These are phyloP conservation scores for Drymodes brunneopygia DNA, from an alignment of 2,113 vertebrate species.

Conservation along the genomic window DNA sequence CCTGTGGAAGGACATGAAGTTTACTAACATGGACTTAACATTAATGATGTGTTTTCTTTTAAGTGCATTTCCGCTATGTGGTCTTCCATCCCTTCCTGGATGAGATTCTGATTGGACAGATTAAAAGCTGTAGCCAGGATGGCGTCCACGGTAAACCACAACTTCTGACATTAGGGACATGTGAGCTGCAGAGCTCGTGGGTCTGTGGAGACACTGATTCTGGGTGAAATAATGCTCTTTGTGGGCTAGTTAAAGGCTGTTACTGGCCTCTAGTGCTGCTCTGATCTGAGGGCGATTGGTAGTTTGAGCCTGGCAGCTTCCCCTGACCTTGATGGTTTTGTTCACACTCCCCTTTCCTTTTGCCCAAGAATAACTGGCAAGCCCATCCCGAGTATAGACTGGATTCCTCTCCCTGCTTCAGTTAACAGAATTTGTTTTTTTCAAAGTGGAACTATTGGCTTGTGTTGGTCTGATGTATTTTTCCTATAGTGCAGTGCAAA, in stretches of 20 bases:
- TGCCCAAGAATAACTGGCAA: not conserved
- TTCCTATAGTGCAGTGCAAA: not conserved
- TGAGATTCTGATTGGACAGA: conserved; percentile 90
- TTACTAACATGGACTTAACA: not conserved
- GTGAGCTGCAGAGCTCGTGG: not conserved
- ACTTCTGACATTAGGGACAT: rapidly evolving
- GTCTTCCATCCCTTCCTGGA: conserved; percentile 96
- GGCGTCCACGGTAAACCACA: conserved; percentile 83
- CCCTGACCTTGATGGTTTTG: not conserved
- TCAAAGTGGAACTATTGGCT: not conserved
- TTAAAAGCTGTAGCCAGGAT: conserved; percentile 94
- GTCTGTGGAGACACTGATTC: not conserved
- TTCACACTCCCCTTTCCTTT: not conserved
- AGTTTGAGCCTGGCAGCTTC: not conserved
- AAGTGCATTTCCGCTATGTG: conserved; percentile 93
- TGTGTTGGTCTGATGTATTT: not conserved
- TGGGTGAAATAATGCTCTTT: not conserved
- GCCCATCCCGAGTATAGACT: not conserved
- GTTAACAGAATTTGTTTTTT: not conserved
- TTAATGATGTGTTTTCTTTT: not conserved
- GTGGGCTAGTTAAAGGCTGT: not conserved
- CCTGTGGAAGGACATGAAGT: not conserved
- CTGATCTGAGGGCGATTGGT: not conserved
- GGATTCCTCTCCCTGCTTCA: not conserved
- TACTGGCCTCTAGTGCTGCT: not conserved